A percentile compares a stretch with the other conserved stretches of the same genome.
phyloP scores from a whole-genome alignment of 1,140 invertebrate species.

The Gyrodactylus bullatarudis region DNA sequence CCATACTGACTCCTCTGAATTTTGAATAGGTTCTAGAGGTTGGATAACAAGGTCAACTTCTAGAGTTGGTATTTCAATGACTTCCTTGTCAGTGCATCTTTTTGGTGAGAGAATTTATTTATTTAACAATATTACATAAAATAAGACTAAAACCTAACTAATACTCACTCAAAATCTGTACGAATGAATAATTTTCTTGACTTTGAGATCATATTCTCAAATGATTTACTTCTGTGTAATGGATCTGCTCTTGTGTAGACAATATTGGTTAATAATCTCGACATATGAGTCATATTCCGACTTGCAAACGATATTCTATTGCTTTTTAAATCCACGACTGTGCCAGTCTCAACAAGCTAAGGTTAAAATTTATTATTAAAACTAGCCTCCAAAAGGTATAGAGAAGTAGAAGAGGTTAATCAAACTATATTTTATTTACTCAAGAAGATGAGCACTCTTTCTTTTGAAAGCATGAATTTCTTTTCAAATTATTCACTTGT shows the following conservation, averaged over 20 bases:
- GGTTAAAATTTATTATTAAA: too few relatives aligned
- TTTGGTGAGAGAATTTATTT: not conserved
- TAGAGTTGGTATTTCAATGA: not conserved
- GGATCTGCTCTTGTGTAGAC: not conserved
- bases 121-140: not conserved
- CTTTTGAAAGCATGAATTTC: too few relatives aligned
- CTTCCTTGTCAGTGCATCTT: not conserved
- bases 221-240: not conserved
- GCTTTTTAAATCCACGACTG: not conserved
- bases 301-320: not conserved
- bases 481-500: too few relatives aligned
- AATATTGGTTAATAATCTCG: not conserved
- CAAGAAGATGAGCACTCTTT: too few relatives aligned
- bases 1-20: not conserved
- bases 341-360: not conserved
- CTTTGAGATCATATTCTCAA: not conserved
- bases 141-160: not conserved
- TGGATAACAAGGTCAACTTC: not conserved
- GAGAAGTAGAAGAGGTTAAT: too few relatives aligned
- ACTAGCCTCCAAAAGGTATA: too few relatives aligned
- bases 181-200: not conserved
- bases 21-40: not conserved
- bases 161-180: not conserved
- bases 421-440: too few relatives aligned
- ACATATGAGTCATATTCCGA: not conserved